Evolutionary conservation across 2,797 vertebrate genomes (phyloP), one percentile per base, ranked within the genome.

Genomic region (Paramormyrops hopkinsi): DNA sequence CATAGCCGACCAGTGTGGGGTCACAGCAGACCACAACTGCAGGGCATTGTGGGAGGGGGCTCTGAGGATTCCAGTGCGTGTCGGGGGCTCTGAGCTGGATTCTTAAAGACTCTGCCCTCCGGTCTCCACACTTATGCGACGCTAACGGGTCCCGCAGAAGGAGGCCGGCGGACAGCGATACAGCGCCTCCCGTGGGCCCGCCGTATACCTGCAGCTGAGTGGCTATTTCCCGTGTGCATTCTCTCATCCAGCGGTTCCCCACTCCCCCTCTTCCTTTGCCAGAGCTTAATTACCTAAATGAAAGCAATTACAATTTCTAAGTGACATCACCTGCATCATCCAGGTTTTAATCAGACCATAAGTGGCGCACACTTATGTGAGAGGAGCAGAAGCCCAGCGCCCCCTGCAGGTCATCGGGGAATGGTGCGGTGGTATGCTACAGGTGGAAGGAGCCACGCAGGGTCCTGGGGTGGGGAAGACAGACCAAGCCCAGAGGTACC

Each of bases 211-310:
- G 14, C 83, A 51, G 59, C 83, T 73, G 56, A 54, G 44, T 44
- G 17, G 17, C 54, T 53, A 12, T 37, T n/a, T 33, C 65, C 82
- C 17, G 25, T 4, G 33, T 41, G 56, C 22, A 53, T 62, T 53
- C 79, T 54, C 33, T n/a, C 5, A 17, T 29, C 33, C 79, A 48
- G 37, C 44, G 44, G 83, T 73, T 54, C 37, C 83, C 59, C 22
- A 14, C 48, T 14, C 41, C 19, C 53, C 22, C 82, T 6, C 14
- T 19, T 65, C 88, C 46, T 82, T 62, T 95, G 96, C 94, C 96
- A 96, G 92, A 93, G 93, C 93, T 96, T 96, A 96, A 96, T 96
- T 94, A 96, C 94, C 94, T 96, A 95, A 96, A 95, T 95, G 94
- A 93, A 76, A 95, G 92, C 93, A 95, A 96, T 96, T 96, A 96